Base-by-base conservation (phyloP, 1,140 invertebrate genomes). In the Caenorhabditis brenneri region DNA sequence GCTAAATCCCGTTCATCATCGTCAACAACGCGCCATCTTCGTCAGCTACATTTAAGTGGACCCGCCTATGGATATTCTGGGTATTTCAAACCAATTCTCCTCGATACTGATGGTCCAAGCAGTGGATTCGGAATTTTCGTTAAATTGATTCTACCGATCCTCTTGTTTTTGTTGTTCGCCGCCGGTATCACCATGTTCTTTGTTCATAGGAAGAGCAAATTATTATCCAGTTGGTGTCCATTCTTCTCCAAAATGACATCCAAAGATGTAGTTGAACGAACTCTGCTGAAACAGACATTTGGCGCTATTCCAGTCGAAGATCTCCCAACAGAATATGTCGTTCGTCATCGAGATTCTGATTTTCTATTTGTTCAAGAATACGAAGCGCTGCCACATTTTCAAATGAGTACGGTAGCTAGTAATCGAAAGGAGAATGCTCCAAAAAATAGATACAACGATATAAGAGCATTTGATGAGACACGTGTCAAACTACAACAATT, bases 361-460 rank as follows among this genome's bases (percentile, higher is more conserved):
- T 90, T 88, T 82, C 82, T 90, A 9, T 91, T 91, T 79, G 84
- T 85, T 16, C 81, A 85, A 22, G 89, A 90, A 83, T 90, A 91
- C 46, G 89, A 90, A 42, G 27, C 82, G 5, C 69, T 83, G 10
- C 82, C 82, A 42, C 42, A 39, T 24, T 53, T 51, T 24, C 49
- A 27, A 33, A 24, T 53, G 22, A 81, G 86, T 49, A 81, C 88
- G 16, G 86, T 84, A 15, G 88, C 90, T 27, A 90, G 90, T 80
- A 87, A 89, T 46, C 48, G 79, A 29, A 88, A 87, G 48, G 89
- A 90, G 80, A 90, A 90, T 81, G 80, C 55, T 15, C 36, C 39
- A 33, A 91, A 91, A 49, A 90, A 90, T 53, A 86, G 89, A 10
- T 90, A 90, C 82, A 90, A 90, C 24, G 90, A 90, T 58, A 90